Conservation (phyloP, 2,888 invertebrate species). For the Calliphora vomitoria region DNA sequence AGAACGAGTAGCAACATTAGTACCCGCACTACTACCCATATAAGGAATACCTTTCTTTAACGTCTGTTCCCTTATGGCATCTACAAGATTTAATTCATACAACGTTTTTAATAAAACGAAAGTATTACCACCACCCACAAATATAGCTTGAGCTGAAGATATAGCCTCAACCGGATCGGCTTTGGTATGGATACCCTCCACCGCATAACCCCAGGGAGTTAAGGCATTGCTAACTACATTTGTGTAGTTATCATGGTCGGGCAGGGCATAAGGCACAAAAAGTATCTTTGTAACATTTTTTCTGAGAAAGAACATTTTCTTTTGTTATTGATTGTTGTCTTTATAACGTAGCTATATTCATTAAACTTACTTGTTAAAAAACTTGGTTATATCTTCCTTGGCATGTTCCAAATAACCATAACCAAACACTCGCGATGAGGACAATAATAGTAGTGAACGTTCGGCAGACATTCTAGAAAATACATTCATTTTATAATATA, state of each 20-base stretch:
- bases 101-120: slow-evolving; percentile 89
- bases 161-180: slow-evolving; percentile 87
- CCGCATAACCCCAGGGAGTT: slow-evolving; percentile 87
- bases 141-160: slow-evolving; percentile 88
- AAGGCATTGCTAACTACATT: slow-evolving; percentile 87
- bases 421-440: slow-evolving; percentile 89
- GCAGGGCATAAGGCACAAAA: slow-evolving; percentile 91
- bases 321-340: background rate
- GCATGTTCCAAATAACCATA: slow-evolving; percentile 89
- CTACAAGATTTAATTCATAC: slow-evolving; percentile 88
- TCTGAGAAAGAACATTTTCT: slow-evolving; percentile 83
- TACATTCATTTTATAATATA: slow-evolving; percentile 8
- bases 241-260: slow-evolving; percentile 88
- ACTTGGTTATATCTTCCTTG: slow-evolving; percentile 87
- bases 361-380: slow-evolving; percentile 86
- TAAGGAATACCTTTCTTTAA: slow-evolving; percentile 88
- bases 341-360: background rate
- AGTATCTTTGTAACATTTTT: slow-evolving; percentile 88
- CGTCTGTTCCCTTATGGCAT: slow-evolving; percentile 87
- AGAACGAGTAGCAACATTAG: slow-evolving; percentile 92
- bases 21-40: slow-evolving; percentile 92
- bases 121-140: slow-evolving; percentile 93
- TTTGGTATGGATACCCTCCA: slow-evolving; percentile 88
- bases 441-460: slow-evolving; percentile 87
- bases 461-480: slow-evolving; percentile 73